These are phyloP conservation scores for Gobionotothen gibberifrons DNA, from an alignment of 2,797 vertebrate species.

Conservation along the genomic window DNA sequence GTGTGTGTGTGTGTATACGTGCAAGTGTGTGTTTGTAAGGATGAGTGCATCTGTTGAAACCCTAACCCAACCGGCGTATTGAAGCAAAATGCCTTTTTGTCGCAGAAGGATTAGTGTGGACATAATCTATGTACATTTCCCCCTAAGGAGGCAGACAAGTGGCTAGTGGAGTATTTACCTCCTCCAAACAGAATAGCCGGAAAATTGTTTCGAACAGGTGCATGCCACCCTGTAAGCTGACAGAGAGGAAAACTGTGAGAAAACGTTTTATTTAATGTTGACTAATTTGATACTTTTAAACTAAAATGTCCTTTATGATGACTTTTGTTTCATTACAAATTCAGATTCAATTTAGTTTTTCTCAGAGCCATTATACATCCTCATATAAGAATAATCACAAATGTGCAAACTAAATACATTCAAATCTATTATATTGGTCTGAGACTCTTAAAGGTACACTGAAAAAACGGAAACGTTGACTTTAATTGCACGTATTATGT, in stretches of 20 bases:
- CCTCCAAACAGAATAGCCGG: constrained; percentile 54
- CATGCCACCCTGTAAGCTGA: constrained; percentile 60
- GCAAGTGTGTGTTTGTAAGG: constrained; percentile 54
- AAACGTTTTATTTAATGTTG: background rate
- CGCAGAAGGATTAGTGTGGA: constrained; percentile 73
- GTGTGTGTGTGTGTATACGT: constrained; percentile 25
- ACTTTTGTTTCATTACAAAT: background rate
- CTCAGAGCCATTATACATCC: background rate
- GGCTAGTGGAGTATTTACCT: constrained; percentile 73
- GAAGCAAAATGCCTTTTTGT: constrained; percentile 80
- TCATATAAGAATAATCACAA: background rate
- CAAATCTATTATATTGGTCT: background rate
- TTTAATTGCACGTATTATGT: too few relatives aligned
- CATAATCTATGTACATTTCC: constrained; percentile 82
- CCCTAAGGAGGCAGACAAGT: constrained; percentile 77
- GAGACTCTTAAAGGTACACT: background rate
- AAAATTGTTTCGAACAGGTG: constrained; percentile 77
- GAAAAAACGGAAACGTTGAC: too few relatives aligned
- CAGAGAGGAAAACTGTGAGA: constrained; percentile 21
- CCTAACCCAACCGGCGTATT: constrained; percentile 63
- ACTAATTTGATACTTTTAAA: constrained; percentile 4
- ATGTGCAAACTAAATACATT: constrained; percentile 2
- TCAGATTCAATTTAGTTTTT: background rate
- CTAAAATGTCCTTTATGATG: background rate
- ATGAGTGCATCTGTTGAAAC: constrained; percentile 74